phyloP scores from a whole-genome alignment of 1,140 invertebrate genomes.

The Drosophila willistoni region DNA sequence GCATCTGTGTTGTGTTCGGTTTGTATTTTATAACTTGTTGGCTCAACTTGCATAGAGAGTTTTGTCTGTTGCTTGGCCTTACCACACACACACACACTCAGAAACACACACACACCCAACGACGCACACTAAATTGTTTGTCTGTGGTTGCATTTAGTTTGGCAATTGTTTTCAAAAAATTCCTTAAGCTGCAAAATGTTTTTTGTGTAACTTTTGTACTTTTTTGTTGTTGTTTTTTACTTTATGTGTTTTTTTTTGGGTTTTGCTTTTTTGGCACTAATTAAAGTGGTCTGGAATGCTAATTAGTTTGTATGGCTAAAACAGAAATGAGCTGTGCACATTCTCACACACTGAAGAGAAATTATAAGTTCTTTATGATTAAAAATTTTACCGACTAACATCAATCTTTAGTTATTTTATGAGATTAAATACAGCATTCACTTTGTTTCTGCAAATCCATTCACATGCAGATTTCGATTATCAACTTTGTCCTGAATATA shows the following conservation, averaged over 20 bases:
- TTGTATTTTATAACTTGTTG: conserved; percentile 71
- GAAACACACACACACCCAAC: neutral
- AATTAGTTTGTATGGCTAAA: neutral
- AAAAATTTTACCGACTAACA: too few relatives aligned
- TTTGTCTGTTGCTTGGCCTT: conserved; percentile 48
- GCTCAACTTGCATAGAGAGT: conserved; percentile 60
- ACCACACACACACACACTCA: neutral
- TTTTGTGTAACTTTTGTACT: conserved; percentile 46
- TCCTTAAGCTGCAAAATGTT: conserved; percentile 59
- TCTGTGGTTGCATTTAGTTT: conserved; percentile 56
- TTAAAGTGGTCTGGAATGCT: conserved; percentile 19
- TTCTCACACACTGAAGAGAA: neutral
- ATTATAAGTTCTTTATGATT: neutral
- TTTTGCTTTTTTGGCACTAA: conserved; percentile 25
- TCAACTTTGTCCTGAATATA: conserved; percentile 42
- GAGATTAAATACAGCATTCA: neutral
- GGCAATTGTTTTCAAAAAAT: conserved; percentile 58
- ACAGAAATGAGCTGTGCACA: neutral
- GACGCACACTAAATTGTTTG: conserved; percentile 28
- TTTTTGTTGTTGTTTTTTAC: conserved; percentile 27
- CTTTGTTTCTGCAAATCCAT: conserved; percentile 17
- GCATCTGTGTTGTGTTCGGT: conserved; percentile 36
- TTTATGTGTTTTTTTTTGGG: neutral
- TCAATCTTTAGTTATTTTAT: neutral
- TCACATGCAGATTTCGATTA: conserved; percentile 41